Percentiles rank a stretch among this genome's conserved stretches.
phyloP scores from a whole-genome alignment of 2,113 vertebrate species.

The Strigops habroptila region DNA sequence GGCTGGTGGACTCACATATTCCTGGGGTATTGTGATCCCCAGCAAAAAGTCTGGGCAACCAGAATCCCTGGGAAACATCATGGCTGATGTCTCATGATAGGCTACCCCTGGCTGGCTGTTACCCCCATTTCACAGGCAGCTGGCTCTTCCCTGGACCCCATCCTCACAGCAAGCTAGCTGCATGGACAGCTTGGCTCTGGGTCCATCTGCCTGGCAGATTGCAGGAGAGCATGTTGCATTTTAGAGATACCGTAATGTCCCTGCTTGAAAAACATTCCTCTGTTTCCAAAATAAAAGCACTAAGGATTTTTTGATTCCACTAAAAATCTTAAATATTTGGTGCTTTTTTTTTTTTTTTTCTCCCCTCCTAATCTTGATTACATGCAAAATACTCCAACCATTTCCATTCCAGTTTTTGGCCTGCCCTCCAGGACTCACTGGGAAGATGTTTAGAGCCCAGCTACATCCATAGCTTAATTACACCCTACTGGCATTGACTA shows the following conservation, averaged over 20 bases:
- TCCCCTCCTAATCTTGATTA: not conserved
- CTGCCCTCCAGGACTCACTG: not conserved
- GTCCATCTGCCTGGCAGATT: not conserved
- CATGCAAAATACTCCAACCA: not conserved
- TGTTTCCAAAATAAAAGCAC: not conserved
- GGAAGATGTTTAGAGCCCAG: not conserved
- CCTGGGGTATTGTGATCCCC: not conserved
- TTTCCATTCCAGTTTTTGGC: not conserved
- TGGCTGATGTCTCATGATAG: not conserved
- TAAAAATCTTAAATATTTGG: not conserved
- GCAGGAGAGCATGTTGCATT: not conserved
- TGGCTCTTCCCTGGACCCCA: not conserved
- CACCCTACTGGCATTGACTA: not conserved
- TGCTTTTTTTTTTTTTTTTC: not conserved
- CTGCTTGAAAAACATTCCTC: not conserved
- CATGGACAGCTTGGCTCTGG: not conserved
- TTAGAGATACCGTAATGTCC: not conserved
- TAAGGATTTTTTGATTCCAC: not conserved
- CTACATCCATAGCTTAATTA: not conserved
- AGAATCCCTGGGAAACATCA: not conserved
- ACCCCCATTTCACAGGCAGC: accelerated
- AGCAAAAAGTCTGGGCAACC: not conserved
- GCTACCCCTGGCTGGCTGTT: not conserved
- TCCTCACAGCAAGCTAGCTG: not conserved
- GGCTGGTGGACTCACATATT: not conserved